These are phyloP conservation scores for Microchirus variegatus DNA, from an alignment of 2,797 vertebrate genomes.

Conservation along the genomic window DNA sequence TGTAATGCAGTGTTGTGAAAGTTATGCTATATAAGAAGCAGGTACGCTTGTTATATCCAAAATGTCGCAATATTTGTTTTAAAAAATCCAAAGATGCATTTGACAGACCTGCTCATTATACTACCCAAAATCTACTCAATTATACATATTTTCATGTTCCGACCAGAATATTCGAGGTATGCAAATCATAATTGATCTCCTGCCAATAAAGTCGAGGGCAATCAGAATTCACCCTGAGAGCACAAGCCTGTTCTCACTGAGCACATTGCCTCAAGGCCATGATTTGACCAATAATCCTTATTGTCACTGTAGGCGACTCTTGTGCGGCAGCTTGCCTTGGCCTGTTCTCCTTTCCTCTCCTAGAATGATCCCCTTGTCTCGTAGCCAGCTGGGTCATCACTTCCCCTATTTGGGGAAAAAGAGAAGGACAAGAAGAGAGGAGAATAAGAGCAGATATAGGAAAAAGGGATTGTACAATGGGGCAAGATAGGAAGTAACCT, in stretches of 20 bases:
- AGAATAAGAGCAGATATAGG: conserved; percentile 43
- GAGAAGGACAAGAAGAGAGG: conserved; percentile 30
- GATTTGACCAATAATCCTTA: conserved; percentile 36
- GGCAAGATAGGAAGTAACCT: conserved; percentile 11
- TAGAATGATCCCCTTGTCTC: conserved; percentile 53
- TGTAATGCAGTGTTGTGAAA: conserved; percentile 49
- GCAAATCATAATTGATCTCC: conserved; percentile 1
- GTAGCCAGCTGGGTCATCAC: conserved; percentile 59
- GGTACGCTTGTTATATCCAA: too few species aligned
- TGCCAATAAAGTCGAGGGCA: not conserved
- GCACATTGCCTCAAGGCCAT: conserved; percentile 19
- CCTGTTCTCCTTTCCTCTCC: conserved; percentile 23
- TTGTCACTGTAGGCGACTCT: conserved; percentile 41
- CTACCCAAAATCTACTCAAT: not conserved
- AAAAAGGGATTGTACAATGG: conserved; percentile 44
- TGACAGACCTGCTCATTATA: not conserved
- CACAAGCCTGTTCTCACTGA: conserved; percentile 8
- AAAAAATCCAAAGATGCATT: conserved; percentile 5
- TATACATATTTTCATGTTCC: not conserved
- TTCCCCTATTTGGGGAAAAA: conserved; percentile 42
- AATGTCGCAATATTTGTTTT: too few species aligned
- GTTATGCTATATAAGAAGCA: conserved; percentile 2
- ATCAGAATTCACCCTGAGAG: conserved; percentile 6
- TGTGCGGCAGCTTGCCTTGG: conserved; percentile 41
- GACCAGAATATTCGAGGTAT: not conserved